Conservation (phyloP, 2,797 vertebrate species). For the Carapus acus region DNA sequence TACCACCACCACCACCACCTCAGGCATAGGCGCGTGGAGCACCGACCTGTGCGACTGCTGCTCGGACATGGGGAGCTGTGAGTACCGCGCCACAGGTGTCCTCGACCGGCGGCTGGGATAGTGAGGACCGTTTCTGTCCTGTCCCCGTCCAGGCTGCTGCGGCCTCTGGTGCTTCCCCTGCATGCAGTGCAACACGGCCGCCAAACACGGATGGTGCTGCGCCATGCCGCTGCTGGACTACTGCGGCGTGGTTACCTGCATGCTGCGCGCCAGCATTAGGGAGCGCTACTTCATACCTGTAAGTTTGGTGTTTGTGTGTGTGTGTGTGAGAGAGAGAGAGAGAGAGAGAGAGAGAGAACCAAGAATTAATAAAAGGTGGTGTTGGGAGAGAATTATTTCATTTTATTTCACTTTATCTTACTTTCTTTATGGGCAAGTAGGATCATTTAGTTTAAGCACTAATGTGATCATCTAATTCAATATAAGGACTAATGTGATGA, state of each 20-base stretch:
- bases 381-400: too few relatives aligned
- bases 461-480: too few relatives aligned
- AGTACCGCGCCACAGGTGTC: constrained; percentile 10
- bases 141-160: constrained; percentile 61
- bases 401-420: too few relatives aligned
- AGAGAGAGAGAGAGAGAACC: too few relatives aligned
- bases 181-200: constrained; percentile 67
- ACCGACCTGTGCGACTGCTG: constrained; percentile 67
- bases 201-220: constrained; percentile 62
- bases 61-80: constrained; percentile 65
- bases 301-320: too few relatives aligned
- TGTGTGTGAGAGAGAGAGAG: too few relatives aligned
- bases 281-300: constrained; percentile 63
- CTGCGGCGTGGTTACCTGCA: constrained; percentile 62
- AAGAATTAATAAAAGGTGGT: too few relatives aligned
- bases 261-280: constrained; percentile 59
- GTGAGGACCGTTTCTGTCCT: neutral
- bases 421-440: too few relatives aligned
- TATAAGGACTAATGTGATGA: too few relatives aligned
- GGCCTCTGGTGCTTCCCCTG: constrained; percentile 66
- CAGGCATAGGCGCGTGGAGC: constrained; percentile 44
- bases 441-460: too few relatives aligned
- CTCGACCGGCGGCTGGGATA: too few relatives aligned
- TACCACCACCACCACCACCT: neutral
- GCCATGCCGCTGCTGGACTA: constrained; percentile 55